Conservation (phyloP, 2,888 invertebrate genomes). For the Lepetodrilus schrolli region DNA sequence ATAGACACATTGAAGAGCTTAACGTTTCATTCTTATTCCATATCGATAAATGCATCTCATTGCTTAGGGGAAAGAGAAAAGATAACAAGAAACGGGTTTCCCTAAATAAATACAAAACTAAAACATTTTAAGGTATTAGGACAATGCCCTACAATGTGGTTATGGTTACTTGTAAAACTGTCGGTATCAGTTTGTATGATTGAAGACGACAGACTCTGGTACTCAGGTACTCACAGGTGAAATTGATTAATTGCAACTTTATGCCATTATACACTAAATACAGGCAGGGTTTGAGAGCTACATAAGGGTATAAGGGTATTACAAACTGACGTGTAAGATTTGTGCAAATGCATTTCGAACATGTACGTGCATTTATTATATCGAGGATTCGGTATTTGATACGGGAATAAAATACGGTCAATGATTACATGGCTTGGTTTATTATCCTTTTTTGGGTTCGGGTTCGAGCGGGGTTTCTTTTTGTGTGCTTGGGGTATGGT, state of each 20-base stretch:
- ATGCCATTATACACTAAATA: neutral
- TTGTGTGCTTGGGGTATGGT: too few species aligned
- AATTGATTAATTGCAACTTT: conserved; percentile 9
- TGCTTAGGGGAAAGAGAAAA: conserved; percentile 9
- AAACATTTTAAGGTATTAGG: conserved; percentile 23
- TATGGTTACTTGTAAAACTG: neutral
- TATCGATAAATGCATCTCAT: conserved; percentile 10
- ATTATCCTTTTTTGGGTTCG: too few species aligned
- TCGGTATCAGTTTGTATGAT: neutral
- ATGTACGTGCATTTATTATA: too few species aligned
- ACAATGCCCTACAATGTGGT: neutral
- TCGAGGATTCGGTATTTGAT: too few species aligned
- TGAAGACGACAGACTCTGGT: neutral
- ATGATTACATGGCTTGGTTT: too few species aligned
- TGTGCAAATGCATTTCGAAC: neutral
- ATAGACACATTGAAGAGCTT: neutral
- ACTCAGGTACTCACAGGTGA: conserved; percentile 5
- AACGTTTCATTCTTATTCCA: neutral
- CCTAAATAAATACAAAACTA: conserved; percentile 13
- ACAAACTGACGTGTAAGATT: neutral
- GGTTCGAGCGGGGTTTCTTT: too few species aligned
- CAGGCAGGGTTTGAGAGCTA: neutral
- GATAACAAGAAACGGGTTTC: neutral
- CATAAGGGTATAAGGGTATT: neutral
- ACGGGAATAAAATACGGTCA: too few species aligned